These are phyloP conservation scores for Theonella swinhoei DNA, from an alignment of 37 sponge, comb jelly and placozoan genomes.

Conservation along the genomic window DNA sequence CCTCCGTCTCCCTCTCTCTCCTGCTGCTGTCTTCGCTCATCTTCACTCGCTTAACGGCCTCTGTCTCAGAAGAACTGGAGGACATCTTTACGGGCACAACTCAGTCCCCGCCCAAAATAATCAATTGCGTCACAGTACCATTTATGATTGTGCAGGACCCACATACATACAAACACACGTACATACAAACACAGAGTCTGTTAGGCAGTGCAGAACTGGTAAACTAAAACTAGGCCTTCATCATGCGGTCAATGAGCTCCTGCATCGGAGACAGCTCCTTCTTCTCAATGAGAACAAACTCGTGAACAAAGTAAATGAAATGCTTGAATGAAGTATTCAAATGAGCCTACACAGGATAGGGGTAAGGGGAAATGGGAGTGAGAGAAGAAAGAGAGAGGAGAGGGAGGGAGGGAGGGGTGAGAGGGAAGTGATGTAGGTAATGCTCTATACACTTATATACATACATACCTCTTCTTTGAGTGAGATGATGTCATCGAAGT, in stretches of 20 bases:
- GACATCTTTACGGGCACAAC: too few relatives aligned
- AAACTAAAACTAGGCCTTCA: constrained; percentile 12
- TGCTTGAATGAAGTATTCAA: constrained; percentile 99
- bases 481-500: constrained; percentile 88
- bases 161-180: not conserved
- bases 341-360: constrained; percentile 70
- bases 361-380: not conserved
- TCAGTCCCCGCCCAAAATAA: too few relatives aligned
- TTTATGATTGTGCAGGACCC: not conserved
- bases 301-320: constrained; percentile 97
- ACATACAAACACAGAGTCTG: not conserved
- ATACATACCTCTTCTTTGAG: constrained; percentile 83
- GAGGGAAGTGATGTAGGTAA: too few relatives aligned
- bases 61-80: too few relatives aligned
- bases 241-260: constrained; percentile 92
- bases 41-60: not conserved
- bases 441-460: not conserved
- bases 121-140: too few relatives aligned
- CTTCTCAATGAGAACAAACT: constrained; percentile 96
- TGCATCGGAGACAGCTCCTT: constrained; percentile 94
- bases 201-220: not conserved
- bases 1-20: not conserved
- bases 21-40: not conserved
- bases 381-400: too few relatives aligned
- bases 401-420: too few relatives aligned